Evolutionary conservation across 1,140 invertebrate species (phyloP).

Genomic region (Eumaeus atala): DNA sequence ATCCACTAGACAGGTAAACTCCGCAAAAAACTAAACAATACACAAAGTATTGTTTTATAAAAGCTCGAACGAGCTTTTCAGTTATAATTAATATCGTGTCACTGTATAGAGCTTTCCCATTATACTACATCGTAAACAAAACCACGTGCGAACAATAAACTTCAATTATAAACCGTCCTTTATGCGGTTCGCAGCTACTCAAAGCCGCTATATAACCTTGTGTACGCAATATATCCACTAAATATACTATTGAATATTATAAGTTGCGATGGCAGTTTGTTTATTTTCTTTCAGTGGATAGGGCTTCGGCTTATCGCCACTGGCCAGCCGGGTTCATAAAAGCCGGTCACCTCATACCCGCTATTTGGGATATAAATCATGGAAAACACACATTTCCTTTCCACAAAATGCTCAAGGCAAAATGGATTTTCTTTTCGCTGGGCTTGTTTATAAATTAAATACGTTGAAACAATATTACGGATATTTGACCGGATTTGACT

Average conservation of each 20-base stretch:
- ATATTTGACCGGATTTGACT: conserved; percentile 14
- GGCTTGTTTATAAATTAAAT: conserved; percentile 41
- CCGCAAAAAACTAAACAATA: too few relatives aligned
- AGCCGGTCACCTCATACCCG: conserved; percentile 48
- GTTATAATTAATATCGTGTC: conserved; percentile 3
- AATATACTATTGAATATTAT: conserved; percentile 33
- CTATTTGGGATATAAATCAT: conserved; percentile 69
- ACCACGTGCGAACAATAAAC: conserved; percentile 24
- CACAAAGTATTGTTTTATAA: not conserved
- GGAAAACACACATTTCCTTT: conserved; percentile 68
- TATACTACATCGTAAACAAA: conserved; percentile 13
- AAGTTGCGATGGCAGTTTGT: conserved; percentile 47
- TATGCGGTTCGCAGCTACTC: conserved; percentile 34
- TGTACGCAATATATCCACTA: conserved; percentile 33
- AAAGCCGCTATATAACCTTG: conserved; percentile 27
- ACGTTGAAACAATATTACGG: conserved; percentile 25
- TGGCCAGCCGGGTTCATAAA: conserved; percentile 54
- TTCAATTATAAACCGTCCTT: conserved; percentile 32
- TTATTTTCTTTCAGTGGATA: conserved; percentile 64
- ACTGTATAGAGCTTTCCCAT: conserved; percentile 12
- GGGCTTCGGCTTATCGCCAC: conserved; percentile 59
- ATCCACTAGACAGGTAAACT: too few relatives aligned
- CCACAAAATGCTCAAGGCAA: conserved; percentile 53
- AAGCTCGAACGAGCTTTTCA: not conserved
- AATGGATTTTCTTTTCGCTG: conserved; percentile 51